Conservation (phyloP, 2,888 invertebrate genomes). For the Galerucella pusilla region DNA sequence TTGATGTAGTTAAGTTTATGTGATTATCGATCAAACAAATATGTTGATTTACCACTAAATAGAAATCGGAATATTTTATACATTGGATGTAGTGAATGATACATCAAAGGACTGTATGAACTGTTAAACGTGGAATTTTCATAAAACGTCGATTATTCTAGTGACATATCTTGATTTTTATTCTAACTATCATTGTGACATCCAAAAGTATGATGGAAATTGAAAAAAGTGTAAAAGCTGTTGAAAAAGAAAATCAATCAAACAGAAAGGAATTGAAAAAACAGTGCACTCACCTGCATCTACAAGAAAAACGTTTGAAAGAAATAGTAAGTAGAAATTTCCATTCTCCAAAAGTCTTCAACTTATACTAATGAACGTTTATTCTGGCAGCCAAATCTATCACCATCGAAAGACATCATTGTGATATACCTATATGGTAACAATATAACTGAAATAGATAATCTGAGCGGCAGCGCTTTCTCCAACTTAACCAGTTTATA, state of each 20-base stretch:
- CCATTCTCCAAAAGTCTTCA: too few relatives aligned
- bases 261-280: constrained; percentile 6
- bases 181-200: neutral
- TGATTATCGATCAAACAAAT: too few relatives aligned
- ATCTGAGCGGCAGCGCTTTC: constrained; percentile 65
- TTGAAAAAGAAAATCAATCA: neutral
- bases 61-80: too few relatives aligned
- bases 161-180: neutral
- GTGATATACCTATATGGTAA: constrained; percentile 75
- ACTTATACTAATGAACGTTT: constrained; percentile 9
- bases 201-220: constrained; percentile 6
- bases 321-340: constrained; percentile 49
- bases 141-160: neutral
- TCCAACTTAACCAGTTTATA: constrained; percentile 73
- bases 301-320: constrained; percentile 50
- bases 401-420: constrained; percentile 64
- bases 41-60: too few relatives aligned
- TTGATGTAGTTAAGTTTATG: too few relatives aligned
- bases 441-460: constrained; percentile 70
- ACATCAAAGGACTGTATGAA: too few relatives aligned
- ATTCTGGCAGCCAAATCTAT: constrained; percentile 38
- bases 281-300: constrained; percentile 49
- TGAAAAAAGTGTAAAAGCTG: constrained; percentile 11
- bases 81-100: too few relatives aligned
- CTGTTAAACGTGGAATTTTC: too few relatives aligned